Conservation (phyloP, 2,113 vertebrate genomes). For the Mesocricetus auratus region DNA sequence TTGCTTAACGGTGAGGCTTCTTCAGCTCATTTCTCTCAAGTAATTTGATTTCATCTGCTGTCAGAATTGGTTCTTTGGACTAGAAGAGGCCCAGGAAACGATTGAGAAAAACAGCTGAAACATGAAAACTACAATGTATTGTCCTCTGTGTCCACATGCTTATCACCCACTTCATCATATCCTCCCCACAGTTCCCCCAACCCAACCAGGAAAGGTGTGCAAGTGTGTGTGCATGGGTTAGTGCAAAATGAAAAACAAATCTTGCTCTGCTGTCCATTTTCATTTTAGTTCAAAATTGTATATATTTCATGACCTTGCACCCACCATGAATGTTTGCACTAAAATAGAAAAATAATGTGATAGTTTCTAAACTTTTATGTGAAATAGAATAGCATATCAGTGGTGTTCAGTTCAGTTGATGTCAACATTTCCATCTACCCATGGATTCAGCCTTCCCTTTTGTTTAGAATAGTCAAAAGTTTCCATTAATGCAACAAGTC, state of each 20-base stretch:
- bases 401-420: not conserved
- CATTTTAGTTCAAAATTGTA: conserved; percentile 48
- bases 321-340: conserved; percentile 47
- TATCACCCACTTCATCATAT: not conserved
- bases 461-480: not conserved
- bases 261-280: conserved; percentile 40
- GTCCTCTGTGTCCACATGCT: not conserved
- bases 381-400: not conserved
- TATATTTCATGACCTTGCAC: conserved; percentile 47
- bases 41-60: conserved; percentile 88
- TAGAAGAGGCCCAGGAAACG: not conserved
- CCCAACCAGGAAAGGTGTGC: not conserved
- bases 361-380: not conserved
- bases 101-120: conserved; percentile 65
- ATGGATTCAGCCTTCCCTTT: not conserved
- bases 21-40: conserved; percentile 88
- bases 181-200: no score
- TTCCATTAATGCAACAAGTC: not conserved
- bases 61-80: conserved; percentile 84
- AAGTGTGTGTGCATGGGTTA: not conserved
- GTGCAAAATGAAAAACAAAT: not conserved
- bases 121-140: conserved; percentile 32
- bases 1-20: conserved; percentile 85
- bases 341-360: not conserved
- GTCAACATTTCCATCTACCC: not conserved